These are phyloP conservation scores for Perccottus glenii DNA, from an alignment of 2,113 vertebrate species.

Conservation along the genomic window DNA sequence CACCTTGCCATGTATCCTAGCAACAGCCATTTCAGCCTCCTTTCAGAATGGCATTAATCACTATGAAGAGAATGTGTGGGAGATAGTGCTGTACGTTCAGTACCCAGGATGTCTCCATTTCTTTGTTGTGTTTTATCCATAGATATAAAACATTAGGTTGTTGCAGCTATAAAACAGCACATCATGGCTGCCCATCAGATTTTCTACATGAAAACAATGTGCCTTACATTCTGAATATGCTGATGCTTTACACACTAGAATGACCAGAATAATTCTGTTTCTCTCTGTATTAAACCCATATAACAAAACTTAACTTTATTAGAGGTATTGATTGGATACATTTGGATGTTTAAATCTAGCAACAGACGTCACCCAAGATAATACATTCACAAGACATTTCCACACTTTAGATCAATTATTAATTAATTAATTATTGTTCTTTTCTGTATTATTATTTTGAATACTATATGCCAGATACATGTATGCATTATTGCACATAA, in stretches of 20 bases:
- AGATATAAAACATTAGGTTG: constrained; percentile 19
- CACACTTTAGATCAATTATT: no score
- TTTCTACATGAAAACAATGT: constrained; percentile 44
- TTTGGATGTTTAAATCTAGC: no score
- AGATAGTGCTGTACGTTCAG: constrained; percentile 60
- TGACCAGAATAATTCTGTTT: no score
- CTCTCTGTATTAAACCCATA: no score
- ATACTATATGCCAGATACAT: background rate
- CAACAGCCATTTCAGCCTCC: constrained; percentile 80
- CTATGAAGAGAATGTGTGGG: constrained; percentile 69
- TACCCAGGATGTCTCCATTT: constrained; percentile 41
- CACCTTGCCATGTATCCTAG: constrained; percentile 84
- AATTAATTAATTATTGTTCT: background rate
- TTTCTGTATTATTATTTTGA: background rate
- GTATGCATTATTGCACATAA: no score
- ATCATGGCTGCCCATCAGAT: constrained; percentile 3
- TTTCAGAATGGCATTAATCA: constrained; percentile 82
- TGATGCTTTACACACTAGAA: background rate
- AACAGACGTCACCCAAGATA: no score
- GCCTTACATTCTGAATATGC: background rate
- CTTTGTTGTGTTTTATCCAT: constrained; percentile 35
- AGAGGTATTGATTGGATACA: no score
- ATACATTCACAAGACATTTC: no score
- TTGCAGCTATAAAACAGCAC: constrained; percentile 6
- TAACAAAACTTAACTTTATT: no score